Evolutionary conservation across 2,888 invertebrate species (phyloP).

Genomic region (Zeuzera pyrina): DNA sequence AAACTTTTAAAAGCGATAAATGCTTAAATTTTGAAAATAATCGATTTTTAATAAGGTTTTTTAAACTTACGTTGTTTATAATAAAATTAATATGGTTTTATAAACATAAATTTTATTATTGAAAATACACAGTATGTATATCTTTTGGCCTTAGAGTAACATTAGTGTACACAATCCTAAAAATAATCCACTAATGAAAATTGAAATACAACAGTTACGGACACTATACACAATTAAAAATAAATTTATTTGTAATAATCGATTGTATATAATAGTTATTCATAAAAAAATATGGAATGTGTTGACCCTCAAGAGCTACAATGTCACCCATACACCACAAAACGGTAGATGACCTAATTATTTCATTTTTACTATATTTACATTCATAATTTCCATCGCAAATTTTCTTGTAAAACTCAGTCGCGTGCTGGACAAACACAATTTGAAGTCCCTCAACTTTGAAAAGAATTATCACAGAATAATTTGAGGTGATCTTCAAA

Average conservation of each 20-base stretch:
- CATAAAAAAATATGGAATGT: slow-evolving; percentile 50
- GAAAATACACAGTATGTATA: slow-evolving; percentile 70
- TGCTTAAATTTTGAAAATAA: no score
- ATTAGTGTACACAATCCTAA: slow-evolving; percentile 62
- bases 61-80: no score
- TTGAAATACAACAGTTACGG: slow-evolving; percentile 61
- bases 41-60: no score
- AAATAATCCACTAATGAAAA: slow-evolving; percentile 54
- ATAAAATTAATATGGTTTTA: slow-evolving; percentile 13
- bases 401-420: no score
- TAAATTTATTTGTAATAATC: slow-evolving; percentile 22
- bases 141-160: slow-evolving; percentile 67
- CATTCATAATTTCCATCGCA: no score
- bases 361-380: no score
- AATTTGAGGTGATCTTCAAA: slow-evolving; percentile 65
- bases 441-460: slow-evolving; percentile 66
- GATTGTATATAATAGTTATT: slow-evolving; percentile 38
- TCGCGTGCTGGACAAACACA: slow-evolving; percentile 13
- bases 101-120: slow-evolving; percentile 63
- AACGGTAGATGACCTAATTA: no score
- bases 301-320: slow-evolving; percentile 44
- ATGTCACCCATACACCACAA: slow-evolving; percentile 49
- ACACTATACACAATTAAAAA: slow-evolving; percentile 44
- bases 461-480: slow-evolving; percentile 71
- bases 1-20: no score